These are phyloP conservation scores for Linepithema humile DNA, from an alignment of 1,140 invertebrate species.

Conservation along the genomic window DNA sequence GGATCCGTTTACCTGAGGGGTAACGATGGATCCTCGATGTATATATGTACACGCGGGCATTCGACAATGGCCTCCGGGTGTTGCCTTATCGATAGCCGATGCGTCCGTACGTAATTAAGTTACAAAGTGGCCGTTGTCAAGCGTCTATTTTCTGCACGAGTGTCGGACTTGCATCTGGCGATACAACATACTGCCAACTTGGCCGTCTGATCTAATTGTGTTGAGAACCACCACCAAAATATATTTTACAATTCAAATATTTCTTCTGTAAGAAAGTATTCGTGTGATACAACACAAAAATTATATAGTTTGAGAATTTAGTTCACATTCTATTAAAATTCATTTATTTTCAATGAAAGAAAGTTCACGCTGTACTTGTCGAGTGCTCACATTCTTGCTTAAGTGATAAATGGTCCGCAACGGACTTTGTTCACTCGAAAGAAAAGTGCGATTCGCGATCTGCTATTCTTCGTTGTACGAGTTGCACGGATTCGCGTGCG, in stretches of 20 bases:
- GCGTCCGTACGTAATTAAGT: slow-evolving; percentile 55
- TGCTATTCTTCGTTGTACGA: not conserved
- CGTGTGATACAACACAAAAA: too few species aligned
- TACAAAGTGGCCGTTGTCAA: slow-evolving; percentile 50
- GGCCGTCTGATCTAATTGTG: not conserved
- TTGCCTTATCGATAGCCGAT: slow-evolving; percentile 58
- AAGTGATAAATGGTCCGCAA: not conserved
- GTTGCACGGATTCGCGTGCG: slow-evolving; percentile 70
- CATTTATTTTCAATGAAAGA: not conserved
- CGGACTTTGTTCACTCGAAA: not conserved
- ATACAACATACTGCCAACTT: not conserved
- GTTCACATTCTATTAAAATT: not conserved
- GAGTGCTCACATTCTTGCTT: not conserved
- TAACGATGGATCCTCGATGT: slow-evolving; percentile 53
- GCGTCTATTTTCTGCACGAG: slow-evolving; percentile 31
- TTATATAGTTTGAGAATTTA: too few species aligned
- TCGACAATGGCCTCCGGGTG: slow-evolving; percentile 50
- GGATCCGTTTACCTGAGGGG: slow-evolving; percentile 58
- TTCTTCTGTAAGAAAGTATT: not conserved
- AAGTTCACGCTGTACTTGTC: not conserved
- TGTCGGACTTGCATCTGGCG: not conserved
- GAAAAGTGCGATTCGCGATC: not conserved
- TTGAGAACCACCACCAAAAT: not conserved
- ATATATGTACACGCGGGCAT: slow-evolving; percentile 24
- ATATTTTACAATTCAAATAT: not conserved